Base-by-base conservation (phyloP, 2,888 invertebrate species). In the Myopa tessellatipennis region DNA sequence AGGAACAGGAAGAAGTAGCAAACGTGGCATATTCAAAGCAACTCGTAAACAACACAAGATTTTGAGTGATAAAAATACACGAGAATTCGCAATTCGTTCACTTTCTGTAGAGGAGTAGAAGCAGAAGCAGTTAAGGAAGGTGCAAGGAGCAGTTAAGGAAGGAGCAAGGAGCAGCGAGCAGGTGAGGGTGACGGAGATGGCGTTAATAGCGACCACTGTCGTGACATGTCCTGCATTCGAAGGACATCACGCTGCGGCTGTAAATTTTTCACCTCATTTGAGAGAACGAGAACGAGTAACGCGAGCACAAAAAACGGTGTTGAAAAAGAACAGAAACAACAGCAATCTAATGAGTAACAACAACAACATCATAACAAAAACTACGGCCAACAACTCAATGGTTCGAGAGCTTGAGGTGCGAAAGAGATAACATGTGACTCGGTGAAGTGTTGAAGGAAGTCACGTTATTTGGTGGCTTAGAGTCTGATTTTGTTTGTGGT, bases 321-420 rank as follows among this genome's bases (percentile, higher is more conserved):
- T 26, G 6, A 65, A 65, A 34, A 65, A 65, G 34, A 63, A 63
- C 63, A 63, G n/a, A 6, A 63, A 36, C 63, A 63, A 36, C 65
- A 34, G 38, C 34, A 65, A 61, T 16, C 2, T 12, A 26, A 63
- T 6, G 12, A 26, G 34, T 18, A 65, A 65, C 36, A 38, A 36
- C 26, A 6, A 26, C 12, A 61, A n/a, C 18, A 26, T 26, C 61
- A n/a, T 12, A 58, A 58, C 18, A 18, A 61, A 4, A 26, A 61
- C 2, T 8, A 26, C 4, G n/a, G n/a, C 18, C 18, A 26, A 5
- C 18, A 61, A 61, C 26, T 26, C 26, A 61, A 4, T 6, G 45
- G 3, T 3, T 6, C 7, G 3, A 10, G 1, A 3, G 45, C 45
- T 10, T 8, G 45, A 8, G 45, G 45, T 1, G 45, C 45, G 45